Conservation (phyloP, 2,797 vertebrate genomes). For the Chaenodraco wilsoni region DNA sequence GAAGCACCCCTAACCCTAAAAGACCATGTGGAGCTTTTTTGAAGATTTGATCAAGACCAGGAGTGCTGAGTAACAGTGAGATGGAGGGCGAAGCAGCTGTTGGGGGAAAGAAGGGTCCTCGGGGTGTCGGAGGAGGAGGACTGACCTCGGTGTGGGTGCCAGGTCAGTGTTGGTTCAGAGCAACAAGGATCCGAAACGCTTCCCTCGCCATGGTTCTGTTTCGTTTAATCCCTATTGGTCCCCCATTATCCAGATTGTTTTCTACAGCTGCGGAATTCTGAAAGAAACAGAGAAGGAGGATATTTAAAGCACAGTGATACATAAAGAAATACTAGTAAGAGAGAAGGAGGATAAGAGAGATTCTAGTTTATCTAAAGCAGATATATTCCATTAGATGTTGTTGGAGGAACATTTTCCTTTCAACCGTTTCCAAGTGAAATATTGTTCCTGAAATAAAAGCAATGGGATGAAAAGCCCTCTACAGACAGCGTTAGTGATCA, state of each 20-base stretch:
- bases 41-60: conserved; percentile 16
- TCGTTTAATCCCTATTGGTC: conserved; percentile 83
- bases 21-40: too few relatives aligned
- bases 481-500: conserved; percentile 31
- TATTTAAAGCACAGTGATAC: conserved; percentile 24
- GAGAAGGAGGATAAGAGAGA: conserved; percentile 47
- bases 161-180: conserved; percentile 64
- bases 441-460: conserved; percentile 35
- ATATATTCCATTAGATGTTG: conserved; percentile 57
- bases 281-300: conserved; percentile 54
- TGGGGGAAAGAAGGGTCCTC: conserved; percentile 24
- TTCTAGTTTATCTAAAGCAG: conserved; percentile 61
- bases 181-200: conserved; percentile 51
- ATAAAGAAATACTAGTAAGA: conserved; percentile 1
- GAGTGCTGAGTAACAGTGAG: conserved; percentile 17
- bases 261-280: conserved; percentile 42
- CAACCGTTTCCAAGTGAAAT: conserved; percentile 44
- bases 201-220: conserved; percentile 79
- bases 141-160: conserved; percentile 21
- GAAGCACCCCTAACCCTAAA: neutral
- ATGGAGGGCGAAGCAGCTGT: conserved; percentile 17
- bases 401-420: conserved; percentile 43
- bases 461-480: conserved; percentile 26
- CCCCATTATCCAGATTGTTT: conserved; percentile 51
- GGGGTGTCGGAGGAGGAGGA: conserved; percentile 28